Base-by-base conservation (phyloP, 2,113 vertebrate genomes). In the Saccopteryx bilineata region DNA sequence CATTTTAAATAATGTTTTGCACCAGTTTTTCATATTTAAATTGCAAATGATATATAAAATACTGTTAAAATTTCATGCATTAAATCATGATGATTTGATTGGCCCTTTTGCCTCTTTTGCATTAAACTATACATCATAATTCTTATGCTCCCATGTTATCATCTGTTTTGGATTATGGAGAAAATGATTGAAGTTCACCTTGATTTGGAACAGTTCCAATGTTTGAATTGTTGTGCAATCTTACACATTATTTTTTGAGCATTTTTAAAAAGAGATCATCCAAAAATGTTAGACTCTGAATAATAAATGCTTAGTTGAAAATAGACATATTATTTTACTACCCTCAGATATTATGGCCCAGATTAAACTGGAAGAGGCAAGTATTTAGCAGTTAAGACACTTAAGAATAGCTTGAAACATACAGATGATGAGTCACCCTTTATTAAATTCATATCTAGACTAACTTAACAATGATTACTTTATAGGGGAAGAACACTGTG, bases 151-250 rank as follows among this genome's bases (percentile, higher is more conserved):
- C 21, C n/a, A 33, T 90, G 78, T 33, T 85, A 82, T 90, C 68
- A 92, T 89, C 14, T 46, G 31, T 88, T 97, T 90, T 94, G 24
- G 13, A 90, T 96, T 97, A 92, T 76, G 86, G 33, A 91, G 71
- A 94, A 96, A 97, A 85, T 86, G 92, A 87, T 74, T 90, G 39
- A 90, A 68, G 46, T 93, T 86, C 87, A 86, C 91, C 90, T 93
- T 50, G 63, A 78, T 84, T 86, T 97, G 96, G 80, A 90, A 95
- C 33, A 74, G 33, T 76, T 96, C 65, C 90, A 80, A 89, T 78
- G 28, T 76, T 92, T 94, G 54, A 87, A 48, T 66, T 90, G 46
- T 52, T 91, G 39, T 92, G 21, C 8, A 85, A 33, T 72, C 17
- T 91, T 94, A 46, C 13, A 85, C 9, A 61, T 78, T 61, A 66